A percentile compares a stretch with the other conserved stretches of the same genome.
Evolutionary conservation across 2,797 vertebrate species (phyloP).

Genomic region (Dallia pectoralis): DNA sequence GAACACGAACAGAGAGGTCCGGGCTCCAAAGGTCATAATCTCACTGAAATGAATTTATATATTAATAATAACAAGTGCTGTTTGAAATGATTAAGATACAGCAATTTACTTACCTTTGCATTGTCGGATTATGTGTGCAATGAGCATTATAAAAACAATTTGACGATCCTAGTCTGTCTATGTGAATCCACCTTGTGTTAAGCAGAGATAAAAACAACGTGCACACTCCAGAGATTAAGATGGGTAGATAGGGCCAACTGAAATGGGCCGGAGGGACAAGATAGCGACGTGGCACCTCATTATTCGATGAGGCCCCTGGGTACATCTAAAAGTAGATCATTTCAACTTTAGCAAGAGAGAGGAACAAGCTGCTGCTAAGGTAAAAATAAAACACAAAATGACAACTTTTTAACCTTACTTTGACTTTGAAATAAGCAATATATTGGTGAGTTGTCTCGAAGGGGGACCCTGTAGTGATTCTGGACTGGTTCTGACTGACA

Average conservation of each 20-base stretch:
- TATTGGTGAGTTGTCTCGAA: neutral
- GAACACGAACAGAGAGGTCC: neutral
- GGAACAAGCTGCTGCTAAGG: constrained; percentile 46
- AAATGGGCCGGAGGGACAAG: constrained; percentile 50
- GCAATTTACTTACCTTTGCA: too few relatives aligned
- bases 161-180: constrained; percentile 22
- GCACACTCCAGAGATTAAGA: constrained; percentile 5
- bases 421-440: constrained; percentile 1
- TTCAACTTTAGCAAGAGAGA: constrained; percentile 10
- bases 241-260: constrained; percentile 44
- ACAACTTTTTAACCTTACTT: neutral
- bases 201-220: constrained; percentile 55
- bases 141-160: too few relatives aligned
- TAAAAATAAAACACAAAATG: constrained; percentile 36
- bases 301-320: constrained; percentile 36
- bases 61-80: neutral
- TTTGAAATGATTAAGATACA: neutral
- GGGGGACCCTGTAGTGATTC: too few relatives aligned
- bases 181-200: constrained; percentile 4
- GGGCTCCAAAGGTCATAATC: neutral
- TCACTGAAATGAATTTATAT: neutral
- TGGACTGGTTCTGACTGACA: too few relatives aligned
- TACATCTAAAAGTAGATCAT: constrained; percentile 2
- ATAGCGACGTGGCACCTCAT: constrained; percentile 47
- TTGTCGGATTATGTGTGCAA: too few relatives aligned